Evolutionary conservation across 2,113 vertebrate species (phyloP).

Genomic region (Thamnophis sirtalis): DNA sequence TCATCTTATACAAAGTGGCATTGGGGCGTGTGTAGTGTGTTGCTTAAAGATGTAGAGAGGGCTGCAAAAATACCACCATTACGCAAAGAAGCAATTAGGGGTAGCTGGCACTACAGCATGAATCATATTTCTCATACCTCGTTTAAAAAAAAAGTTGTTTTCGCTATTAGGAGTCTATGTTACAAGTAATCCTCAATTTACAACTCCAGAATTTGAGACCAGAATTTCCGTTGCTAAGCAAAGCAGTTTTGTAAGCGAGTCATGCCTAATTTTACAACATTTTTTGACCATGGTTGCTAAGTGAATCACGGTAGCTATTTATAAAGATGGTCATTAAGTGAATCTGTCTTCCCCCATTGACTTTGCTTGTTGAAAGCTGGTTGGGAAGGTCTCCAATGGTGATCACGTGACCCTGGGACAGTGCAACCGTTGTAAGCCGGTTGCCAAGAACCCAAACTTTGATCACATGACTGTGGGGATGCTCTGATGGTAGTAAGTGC

Average conservation of each 20-base stretch:
- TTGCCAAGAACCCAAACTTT: background rate
- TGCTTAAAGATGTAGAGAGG: background rate
- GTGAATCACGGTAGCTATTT: background rate
- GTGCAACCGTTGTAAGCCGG: background rate
- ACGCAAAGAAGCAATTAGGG: background rate
- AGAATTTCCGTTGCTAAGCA: background rate
- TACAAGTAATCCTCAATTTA: no score
- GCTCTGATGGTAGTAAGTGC: background rate
- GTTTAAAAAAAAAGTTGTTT: conserved; percentile 13
- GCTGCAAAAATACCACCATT: fast-evolving
- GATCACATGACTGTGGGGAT: background rate
- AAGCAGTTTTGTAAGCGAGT: background rate
- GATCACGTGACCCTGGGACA: background rate
- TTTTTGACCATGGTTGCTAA: background rate
- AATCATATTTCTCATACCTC: conserved; percentile 34
- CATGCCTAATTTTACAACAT: background rate
- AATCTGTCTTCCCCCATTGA: background rate
- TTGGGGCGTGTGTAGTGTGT: fast-evolving
- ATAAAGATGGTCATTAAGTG: background rate
- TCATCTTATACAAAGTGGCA: background rate
- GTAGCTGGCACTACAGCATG: conserved; percentile 14
- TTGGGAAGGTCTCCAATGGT: background rate
- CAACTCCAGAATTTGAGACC: background rate
- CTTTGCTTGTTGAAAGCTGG: background rate
- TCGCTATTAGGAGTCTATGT: conserved; percentile 3